Conservation (phyloP, 2,888 invertebrate genomes). For the Apeira syringaria region DNA sequence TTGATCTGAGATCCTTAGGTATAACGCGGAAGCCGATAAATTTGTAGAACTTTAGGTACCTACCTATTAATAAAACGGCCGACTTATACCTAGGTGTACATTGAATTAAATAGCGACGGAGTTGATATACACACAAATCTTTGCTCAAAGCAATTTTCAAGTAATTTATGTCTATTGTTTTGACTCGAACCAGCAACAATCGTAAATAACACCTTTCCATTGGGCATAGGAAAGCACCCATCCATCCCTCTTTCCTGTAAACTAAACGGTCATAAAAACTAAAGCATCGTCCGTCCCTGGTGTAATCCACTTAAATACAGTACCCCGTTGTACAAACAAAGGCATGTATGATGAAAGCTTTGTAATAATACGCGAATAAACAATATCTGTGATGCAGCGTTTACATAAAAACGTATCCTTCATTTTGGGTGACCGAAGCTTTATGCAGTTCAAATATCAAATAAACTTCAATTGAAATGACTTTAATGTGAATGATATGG, state of each 20-base stretch:
- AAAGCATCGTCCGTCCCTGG: constrained; percentile 57
- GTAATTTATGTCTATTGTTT: constrained; percentile 35
- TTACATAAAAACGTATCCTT: too few species aligned
- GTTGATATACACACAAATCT: constrained; percentile 28
- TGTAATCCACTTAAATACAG: constrained; percentile 60
- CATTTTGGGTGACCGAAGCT: too few species aligned
- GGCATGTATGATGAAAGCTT: constrained; percentile 47
- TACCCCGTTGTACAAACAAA: constrained; percentile 43
- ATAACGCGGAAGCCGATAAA: too few species aligned
- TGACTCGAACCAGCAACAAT: constrained; percentile 43
- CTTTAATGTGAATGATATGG: too few species aligned
- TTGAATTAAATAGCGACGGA: constrained; percentile 12
- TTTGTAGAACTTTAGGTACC: too few species aligned
- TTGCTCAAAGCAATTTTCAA: constrained; percentile 30
- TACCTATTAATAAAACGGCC: too few species aligned
- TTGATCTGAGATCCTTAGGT: too few species aligned
- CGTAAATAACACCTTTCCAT: constrained; percentile 53
- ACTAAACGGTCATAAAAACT: constrained; percentile 61
- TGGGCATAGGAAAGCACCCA: constrained; percentile 50
- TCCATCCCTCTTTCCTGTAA: constrained; percentile 50
- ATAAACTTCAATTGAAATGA: too few species aligned
- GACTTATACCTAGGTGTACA: too few species aligned
- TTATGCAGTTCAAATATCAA: too few species aligned
- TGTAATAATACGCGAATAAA: constrained; percentile 46
- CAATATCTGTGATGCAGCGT: constrained; percentile 32